Percentiles rank a stretch among this genome's conserved stretches.
phyloP scores from a whole-genome alignment of 2,888 invertebrate species.

The Chorisops tibialis region DNA sequence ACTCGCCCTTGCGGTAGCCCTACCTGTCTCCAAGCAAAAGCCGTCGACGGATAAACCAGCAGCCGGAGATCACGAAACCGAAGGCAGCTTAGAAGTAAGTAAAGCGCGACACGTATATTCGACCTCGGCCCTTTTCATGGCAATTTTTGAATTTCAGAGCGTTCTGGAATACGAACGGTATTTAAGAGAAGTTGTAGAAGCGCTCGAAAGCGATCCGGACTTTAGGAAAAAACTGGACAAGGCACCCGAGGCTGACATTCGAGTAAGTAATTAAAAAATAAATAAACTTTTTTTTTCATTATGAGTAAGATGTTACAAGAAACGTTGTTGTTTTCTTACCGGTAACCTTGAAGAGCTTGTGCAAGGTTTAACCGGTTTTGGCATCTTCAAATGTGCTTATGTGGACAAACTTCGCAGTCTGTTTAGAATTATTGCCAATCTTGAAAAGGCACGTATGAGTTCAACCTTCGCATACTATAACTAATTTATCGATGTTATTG shows the following conservation, averaged over 20 bases:
- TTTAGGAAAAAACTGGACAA: constrained; percentile 78
- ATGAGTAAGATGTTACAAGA: not conserved
- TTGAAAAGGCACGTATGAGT: too few species aligned
- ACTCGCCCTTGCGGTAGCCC: not conserved
- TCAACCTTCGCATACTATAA: too few species aligned
- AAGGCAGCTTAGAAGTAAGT: constrained; percentile 17
- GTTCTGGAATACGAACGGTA: constrained; percentile 72
- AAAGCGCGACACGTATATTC: not conserved
- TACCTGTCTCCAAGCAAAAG: constrained; percentile 10
- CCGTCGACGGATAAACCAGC: constrained; percentile 11
- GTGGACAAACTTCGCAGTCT: too few species aligned
- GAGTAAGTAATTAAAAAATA: constrained; percentile 54
- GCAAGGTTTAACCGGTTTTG: too few species aligned
- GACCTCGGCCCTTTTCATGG: not conserved
- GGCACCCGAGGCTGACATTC: constrained; percentile 78
- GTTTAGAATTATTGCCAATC: too few species aligned
- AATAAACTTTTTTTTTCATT: too few species aligned
- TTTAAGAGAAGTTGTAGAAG: constrained; percentile 83
- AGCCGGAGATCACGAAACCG: not conserved
- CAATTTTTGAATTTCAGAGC: constrained; percentile 17
- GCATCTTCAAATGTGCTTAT: too few species aligned
- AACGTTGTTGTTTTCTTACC: constrained; percentile 1
- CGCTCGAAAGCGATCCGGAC: constrained; percentile 82
- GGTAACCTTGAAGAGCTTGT: too few species aligned
- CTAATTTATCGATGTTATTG: too few species aligned